Base-by-base conservation (phyloP, 2,797 vertebrate species). In the Zenarchopterus dispar region DNA sequence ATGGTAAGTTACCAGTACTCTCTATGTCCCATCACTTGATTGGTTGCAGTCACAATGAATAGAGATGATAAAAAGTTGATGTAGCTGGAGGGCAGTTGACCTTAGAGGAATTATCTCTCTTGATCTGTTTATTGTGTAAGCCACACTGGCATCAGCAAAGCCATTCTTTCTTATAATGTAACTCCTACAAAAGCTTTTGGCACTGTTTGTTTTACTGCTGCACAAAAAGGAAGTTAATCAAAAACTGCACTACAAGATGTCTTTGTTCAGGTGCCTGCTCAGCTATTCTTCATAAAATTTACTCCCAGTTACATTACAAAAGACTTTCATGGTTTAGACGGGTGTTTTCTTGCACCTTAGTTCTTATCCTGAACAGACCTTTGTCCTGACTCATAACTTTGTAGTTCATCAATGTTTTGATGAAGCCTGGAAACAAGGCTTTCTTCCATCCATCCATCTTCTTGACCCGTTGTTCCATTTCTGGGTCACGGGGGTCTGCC, bases 1-100 rank as follows among this genome's bases (percentile, higher is more conserved):
- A 99, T 99, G 97, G 97, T 98, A 93, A 0, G 70, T 62, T n/a
- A 24, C 16, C 15, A 13, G n/a, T 21, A 4, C 8, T 23, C 48
- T 21, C 0, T 39, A 5, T 48, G 19, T 22, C 22, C 26, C 41
- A 24, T 56, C 18, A 36, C 33, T 19, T 28, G 15, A 39, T 48
- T 0, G 2, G n/a, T 43, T 6, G 0, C 8, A 41, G 13, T 23
- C 31, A 64, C 26, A 41, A 28, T 24, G 13, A 50, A 61, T 18
- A 18, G 23, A 52, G 9, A 8, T 10, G 1, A 36, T 36, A 9
- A 10, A 9, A 10, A 31, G 8, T 9, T 7, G 6, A 9, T 4
- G 28, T 31, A 31, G 28, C 1, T 8, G 33, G 8, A 36, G 33
- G 33, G 10, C 9, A 36, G 33, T 39, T 39, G 36, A 39, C 36